Percentiles rank a stretch among this genome's conserved stretches.
Conservation (phyloP, 2,888 invertebrate genomes). For the Leucophenga montana region DNA sequence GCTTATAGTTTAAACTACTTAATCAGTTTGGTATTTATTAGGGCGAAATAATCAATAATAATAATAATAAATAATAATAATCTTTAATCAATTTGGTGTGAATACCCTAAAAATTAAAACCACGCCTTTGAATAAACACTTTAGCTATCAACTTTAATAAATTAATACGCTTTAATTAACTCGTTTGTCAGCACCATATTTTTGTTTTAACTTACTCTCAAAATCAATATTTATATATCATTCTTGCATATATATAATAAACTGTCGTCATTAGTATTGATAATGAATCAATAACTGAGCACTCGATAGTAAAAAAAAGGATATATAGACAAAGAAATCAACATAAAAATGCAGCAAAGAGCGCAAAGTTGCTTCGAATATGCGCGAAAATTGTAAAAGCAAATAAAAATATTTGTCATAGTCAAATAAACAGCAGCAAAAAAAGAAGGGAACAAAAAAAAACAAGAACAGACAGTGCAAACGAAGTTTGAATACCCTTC, state of each 20-base stretch:
- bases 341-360: background rate
- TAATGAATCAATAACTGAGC: constrained; percentile 16
- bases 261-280: constrained; percentile 18
- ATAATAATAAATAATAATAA: too few species aligned
- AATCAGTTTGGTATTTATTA: too few species aligned
- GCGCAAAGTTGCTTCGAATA: background rate
- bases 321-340: background rate
- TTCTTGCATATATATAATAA: background rate
- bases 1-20: too few species aligned
- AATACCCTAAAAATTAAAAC: too few species aligned
- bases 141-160: too few species aligned
- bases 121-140: too few species aligned
- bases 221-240: too few species aligned
- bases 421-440: constrained; percentile 38
- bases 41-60: too few species aligned
- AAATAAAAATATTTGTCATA: constrained; percentile 47
- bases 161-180: too few species aligned
- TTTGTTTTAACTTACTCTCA: too few species aligned
- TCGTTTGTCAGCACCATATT: too few species aligned
- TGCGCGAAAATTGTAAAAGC: constrained; percentile 35
- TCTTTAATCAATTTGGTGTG: too few species aligned
- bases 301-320: background rate
- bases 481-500: background rate
- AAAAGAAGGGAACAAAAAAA: constrained; percentile 1
- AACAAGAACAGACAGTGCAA: background rate